Conservation (phyloP, 1,140 invertebrate species). For the Saccostrea cuccullata region DNA sequence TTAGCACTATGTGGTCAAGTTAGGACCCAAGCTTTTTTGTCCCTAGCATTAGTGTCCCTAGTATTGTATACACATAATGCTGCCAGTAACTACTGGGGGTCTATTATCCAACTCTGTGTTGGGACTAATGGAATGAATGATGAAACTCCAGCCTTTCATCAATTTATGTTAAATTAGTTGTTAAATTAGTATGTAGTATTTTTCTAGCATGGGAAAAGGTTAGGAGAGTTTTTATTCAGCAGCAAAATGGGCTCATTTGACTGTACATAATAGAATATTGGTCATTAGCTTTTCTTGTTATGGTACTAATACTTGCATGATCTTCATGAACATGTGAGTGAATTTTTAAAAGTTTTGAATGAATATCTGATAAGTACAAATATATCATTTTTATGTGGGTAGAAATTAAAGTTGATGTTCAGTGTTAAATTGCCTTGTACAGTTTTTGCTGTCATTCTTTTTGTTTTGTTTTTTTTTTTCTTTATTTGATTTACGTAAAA, state of each 20-base stretch:
- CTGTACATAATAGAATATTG: too few species aligned
- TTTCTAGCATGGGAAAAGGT: neutral
- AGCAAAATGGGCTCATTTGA: neutral
- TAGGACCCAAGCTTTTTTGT: neutral
- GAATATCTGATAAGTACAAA: too few species aligned
- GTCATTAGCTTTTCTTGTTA: too few species aligned
- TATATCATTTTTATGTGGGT: too few species aligned
- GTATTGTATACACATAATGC: conserved; percentile 5
- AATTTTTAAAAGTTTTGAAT: too few species aligned
- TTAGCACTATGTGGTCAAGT: neutral
- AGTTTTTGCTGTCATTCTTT: too few species aligned
- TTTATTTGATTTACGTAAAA: too few species aligned
- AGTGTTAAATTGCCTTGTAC: too few species aligned
- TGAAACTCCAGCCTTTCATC: neutral
- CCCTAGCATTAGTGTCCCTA: neutral
- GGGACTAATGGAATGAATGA: neutral
- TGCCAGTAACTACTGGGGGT: neutral
- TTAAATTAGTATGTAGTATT: neutral
- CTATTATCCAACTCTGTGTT: neutral
- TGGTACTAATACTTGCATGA: too few species aligned
- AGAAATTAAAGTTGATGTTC: too few species aligned
- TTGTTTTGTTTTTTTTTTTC: too few species aligned
- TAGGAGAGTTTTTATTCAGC: neutral
- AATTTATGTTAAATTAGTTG: neutral
- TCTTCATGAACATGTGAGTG: too few species aligned